Percentiles rank a stretch among this genome's conserved stretches.
Evolutionary conservation across 2,888 invertebrate species (phyloP).

Genomic region (Dugesia japonica): DNA sequence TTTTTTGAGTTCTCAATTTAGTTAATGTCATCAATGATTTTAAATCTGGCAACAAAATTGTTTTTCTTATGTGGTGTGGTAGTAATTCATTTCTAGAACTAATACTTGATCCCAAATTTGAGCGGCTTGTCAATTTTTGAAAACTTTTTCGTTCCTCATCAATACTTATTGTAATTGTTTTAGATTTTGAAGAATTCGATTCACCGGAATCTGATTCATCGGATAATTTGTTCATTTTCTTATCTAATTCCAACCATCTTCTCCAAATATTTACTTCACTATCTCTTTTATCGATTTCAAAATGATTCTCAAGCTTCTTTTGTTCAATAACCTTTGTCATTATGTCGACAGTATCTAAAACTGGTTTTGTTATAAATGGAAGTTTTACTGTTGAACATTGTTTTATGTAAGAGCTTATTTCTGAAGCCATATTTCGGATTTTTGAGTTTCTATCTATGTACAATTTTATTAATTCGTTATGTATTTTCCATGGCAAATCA

Average conservation of each 20-base stretch:
- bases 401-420: neutral
- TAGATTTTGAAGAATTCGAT: neutral
- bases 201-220: neutral
- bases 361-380: neutral
- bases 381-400: neutral
- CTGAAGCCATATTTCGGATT: neutral
- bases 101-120: neutral
- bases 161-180: neutral
- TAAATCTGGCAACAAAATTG: neutral
- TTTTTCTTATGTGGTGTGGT: neutral
- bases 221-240: neutral
- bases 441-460: neutral
- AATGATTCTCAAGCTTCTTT: neutral
- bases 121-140: neutral
- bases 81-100: neutral
- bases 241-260: neutral
- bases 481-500: neutral
- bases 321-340: constrained; percentile 1
- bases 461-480: neutral
- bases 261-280: neutral
- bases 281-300: neutral
- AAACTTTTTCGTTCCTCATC: neutral
- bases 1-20: neutral
- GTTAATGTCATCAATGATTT: neutral
- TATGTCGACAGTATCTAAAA: neutral